A percentile compares a stretch with the other conserved stretches of the same genome.
Conservation (phyloP, 1,140 invertebrate genomes). For the Eumeta japonica region DNA sequence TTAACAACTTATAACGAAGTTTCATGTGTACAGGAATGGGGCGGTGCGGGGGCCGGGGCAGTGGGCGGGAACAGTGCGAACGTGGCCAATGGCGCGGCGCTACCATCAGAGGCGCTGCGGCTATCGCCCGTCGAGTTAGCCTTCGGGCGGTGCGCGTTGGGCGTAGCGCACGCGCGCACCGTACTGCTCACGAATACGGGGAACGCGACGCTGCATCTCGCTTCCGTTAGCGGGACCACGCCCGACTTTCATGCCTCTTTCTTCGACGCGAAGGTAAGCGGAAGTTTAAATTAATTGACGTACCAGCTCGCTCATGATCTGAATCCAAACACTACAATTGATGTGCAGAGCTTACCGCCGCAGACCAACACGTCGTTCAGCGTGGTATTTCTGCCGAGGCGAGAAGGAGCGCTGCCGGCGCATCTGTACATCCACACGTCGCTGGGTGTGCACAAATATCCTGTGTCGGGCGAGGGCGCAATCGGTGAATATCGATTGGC, state of each 20-base stretch:
- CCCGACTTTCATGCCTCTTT: constrained; percentile 48
- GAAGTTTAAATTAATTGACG: background rate
- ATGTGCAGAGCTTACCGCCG: constrained; percentile 71
- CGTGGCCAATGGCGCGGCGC: constrained; percentile 23
- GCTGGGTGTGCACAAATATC: constrained; percentile 64
- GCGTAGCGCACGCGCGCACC: constrained; percentile 25
- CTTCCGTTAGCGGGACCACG: constrained; percentile 43
- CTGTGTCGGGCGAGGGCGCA: constrained; percentile 58
- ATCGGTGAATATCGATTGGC: constrained; percentile 85
- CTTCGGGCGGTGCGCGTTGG: constrained; percentile 21
- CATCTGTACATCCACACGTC: constrained; percentile 92
- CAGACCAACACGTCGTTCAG: constrained; percentile 92
- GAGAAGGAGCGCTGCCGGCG: constrained; percentile 85
- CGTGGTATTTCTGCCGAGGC: constrained; percentile 90
- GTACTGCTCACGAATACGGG: constrained; percentile 40
- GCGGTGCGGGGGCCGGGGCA: constrained; percentile 18
- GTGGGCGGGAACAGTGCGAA: too few relatives aligned
- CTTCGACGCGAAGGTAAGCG: constrained; percentile 41
- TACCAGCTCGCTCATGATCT: background rate
- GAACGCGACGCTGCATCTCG: constrained; percentile 43
- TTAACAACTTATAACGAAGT: too few relatives aligned
- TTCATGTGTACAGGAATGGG: constrained; percentile 41
- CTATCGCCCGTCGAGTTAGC: constrained; percentile 6
- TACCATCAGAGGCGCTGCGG: constrained; percentile 4
- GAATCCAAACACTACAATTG: background rate